Evolutionary conservation across 2,797 vertebrate genomes (phyloP).

Genomic region (Pampus argenteus): DNA sequence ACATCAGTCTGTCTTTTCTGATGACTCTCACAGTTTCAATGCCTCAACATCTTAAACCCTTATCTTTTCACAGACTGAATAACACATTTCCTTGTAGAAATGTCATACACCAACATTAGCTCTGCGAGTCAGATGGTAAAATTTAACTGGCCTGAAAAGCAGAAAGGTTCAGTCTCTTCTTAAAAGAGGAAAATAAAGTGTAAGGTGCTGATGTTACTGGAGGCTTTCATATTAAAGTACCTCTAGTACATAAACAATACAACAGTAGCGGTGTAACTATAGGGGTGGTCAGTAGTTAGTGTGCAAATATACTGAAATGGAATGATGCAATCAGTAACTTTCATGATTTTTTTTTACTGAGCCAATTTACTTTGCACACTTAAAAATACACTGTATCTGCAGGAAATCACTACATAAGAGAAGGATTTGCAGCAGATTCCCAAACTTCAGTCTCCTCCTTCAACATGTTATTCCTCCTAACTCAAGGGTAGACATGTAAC

Average conservation of each 20-base stretch:
- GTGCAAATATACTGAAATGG: conserved; percentile 64
- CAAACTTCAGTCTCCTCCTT: conserved; percentile 39
- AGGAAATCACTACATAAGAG: conserved; percentile 29
- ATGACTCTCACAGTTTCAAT: conserved; percentile 33
- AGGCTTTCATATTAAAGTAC: conserved; percentile 35
- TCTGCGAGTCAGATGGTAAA: conserved; percentile 18
- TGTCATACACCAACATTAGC: conserved; percentile 25
- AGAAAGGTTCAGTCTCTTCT: conserved; percentile 48
- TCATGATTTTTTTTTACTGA: conserved; percentile 15
- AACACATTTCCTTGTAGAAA: conserved; percentile 35
- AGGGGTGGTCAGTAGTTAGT: conserved; percentile 65
- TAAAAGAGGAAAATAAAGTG: conserved; percentile 52
- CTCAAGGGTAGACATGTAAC: conserved; percentile 65
- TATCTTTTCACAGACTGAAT: neutral
- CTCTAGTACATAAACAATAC: conserved; percentile 33
- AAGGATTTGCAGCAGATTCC: conserved; percentile 34
- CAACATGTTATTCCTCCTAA: conserved; percentile 28
- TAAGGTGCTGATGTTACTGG: conserved; percentile 55
- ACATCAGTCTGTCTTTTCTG: conserved; percentile 21
- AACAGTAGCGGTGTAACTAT: conserved; percentile 34
- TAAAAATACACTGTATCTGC: conserved; percentile 35
- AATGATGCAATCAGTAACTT: conserved; percentile 59
- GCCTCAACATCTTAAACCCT: neutral
- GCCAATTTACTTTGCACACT: conserved; percentile 57
- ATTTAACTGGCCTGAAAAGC: conserved; percentile 52